Conservation (phyloP, 2,797 vertebrate species). For the Discoglossus pictus region DNA sequence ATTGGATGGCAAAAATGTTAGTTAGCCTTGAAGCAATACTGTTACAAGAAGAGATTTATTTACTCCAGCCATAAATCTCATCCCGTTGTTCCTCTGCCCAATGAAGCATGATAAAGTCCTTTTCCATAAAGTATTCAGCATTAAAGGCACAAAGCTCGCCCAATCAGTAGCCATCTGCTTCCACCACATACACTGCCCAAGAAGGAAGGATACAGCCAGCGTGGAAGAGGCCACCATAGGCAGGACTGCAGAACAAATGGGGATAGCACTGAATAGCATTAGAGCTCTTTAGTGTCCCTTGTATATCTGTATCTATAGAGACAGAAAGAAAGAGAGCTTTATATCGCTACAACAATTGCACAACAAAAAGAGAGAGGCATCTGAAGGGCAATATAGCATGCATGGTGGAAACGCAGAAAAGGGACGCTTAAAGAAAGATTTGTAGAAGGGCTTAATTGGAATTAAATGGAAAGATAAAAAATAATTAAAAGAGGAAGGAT, state of each 20-base stretch:
- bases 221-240: slow-evolving; percentile 74
- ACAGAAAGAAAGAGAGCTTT: slow-evolving; percentile 77
- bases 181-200: slow-evolving; percentile 73
- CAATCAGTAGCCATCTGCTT: slow-evolving; percentile 89
- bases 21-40: too few species aligned
- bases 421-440: slow-evolving; percentile 70
- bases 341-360: slow-evolving; percentile 76
- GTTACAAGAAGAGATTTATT: slow-evolving; percentile 82
- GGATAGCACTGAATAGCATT: slow-evolving; percentile 72
- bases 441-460: slow-evolving; percentile 73
- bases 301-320: slow-evolving; percentile 78
- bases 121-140: slow-evolving; percentile 84
- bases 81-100: slow-evolving; percentile 74
- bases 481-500: neutral
- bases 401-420: slow-evolving; percentile 65
- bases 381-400: slow-evolving; percentile 70
- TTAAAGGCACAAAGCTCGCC: slow-evolving; percentile 81
- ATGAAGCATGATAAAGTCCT: slow-evolving; percentile 80
- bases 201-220: slow-evolving; percentile 67
- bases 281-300: slow-evolving; percentile 67
- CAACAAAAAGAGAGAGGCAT: slow-evolving; percentile 74
- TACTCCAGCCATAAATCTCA: slow-evolving; percentile 76
- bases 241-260: slow-evolving; percentile 74
- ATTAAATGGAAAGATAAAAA: slow-evolving; percentile 69
- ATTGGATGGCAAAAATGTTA: too few species aligned